phyloP scores from a whole-genome alignment of 2,888 invertebrate genomes.

The Teleiodes luculella region DNA sequence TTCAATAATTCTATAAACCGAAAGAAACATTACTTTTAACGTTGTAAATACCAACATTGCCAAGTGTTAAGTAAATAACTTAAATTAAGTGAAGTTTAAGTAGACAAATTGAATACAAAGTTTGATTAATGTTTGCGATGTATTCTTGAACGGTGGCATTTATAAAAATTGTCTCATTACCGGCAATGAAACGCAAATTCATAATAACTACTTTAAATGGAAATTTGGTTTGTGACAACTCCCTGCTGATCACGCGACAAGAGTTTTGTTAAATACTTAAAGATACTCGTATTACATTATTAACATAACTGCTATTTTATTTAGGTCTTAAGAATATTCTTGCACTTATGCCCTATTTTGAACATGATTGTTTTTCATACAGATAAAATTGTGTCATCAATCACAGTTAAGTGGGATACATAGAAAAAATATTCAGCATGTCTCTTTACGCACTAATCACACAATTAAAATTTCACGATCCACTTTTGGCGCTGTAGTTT shows the following conservation, averaged over 20 bases:
- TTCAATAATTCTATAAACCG: too few species aligned
- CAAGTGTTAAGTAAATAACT: neutral
- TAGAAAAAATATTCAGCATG: constrained; percentile 8
- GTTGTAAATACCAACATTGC: too few species aligned
- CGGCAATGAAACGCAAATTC: constrained; percentile 11
- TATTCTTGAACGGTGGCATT: constrained; percentile 10
- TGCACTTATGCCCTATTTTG: too few species aligned
- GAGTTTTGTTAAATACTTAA: neutral
- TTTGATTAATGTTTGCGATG: neutral
- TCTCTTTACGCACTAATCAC: constrained; percentile 14
- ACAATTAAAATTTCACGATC: constrained; percentile 32
- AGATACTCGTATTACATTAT: neutral
- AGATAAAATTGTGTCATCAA: constrained; percentile 1
- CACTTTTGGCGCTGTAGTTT: constrained; percentile 41
- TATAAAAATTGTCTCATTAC: constrained; percentile 13
- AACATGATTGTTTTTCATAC: too few species aligned
- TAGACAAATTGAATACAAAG: neutral
- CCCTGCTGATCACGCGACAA: constrained; percentile 12
- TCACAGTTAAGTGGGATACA: constrained; percentile 3
- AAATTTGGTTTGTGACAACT: constrained; percentile 7
- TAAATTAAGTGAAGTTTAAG: neutral
- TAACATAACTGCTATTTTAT: neutral
- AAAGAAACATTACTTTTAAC: too few species aligned
- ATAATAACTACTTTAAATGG: neutral
- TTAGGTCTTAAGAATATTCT: neutral